phyloP scores from a whole-genome alignment of 1,140 invertebrate genomes.

The Magallana gigas region DNA sequence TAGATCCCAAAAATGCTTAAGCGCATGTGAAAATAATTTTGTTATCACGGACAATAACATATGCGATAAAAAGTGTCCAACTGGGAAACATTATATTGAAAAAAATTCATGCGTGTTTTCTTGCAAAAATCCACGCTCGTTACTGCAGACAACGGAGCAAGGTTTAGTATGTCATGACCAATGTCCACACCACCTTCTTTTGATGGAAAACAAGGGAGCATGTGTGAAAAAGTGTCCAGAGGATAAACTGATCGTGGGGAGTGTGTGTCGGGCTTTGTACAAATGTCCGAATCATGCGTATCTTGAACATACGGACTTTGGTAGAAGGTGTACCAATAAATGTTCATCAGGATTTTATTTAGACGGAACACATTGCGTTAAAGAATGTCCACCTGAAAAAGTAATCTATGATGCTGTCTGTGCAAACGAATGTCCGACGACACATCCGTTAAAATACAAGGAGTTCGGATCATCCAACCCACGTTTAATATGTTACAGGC shows the following conservation, averaged over 20 bases:
- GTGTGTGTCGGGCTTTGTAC: not conserved
- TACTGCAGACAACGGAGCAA: not conserved
- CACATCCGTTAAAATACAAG: slow-evolving; percentile 12
- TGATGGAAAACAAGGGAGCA: slow-evolving; percentile 28
- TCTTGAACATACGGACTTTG: slow-evolving; percentile 32
- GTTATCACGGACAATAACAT: not conserved
- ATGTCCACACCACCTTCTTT: slow-evolving; percentile 26
- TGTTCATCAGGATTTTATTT: slow-evolving; percentile 13
- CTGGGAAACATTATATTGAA: slow-evolving; percentile 4
- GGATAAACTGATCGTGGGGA: slow-evolving; percentile 11
- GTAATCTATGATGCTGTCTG: not conserved
- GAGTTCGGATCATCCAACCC: not conserved
- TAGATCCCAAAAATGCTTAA: not conserved
- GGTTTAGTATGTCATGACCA: not conserved
- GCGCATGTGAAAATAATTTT: not conserved
- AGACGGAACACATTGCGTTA: not conserved
- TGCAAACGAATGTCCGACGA: not conserved
- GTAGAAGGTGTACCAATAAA: slow-evolving; percentile 34
- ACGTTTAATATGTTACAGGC: not conserved
- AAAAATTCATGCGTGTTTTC: not conserved
- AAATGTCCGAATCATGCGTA: slow-evolving; percentile 32
- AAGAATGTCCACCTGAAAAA: slow-evolving; percentile 38
- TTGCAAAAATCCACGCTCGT: not conserved
- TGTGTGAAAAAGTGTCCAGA: slow-evolving; percentile 16
- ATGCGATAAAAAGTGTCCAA: slow-evolving; percentile 17